Conservation (phyloP, 2,113 vertebrate species). For the Tautogolabrus adspersus region DNA sequence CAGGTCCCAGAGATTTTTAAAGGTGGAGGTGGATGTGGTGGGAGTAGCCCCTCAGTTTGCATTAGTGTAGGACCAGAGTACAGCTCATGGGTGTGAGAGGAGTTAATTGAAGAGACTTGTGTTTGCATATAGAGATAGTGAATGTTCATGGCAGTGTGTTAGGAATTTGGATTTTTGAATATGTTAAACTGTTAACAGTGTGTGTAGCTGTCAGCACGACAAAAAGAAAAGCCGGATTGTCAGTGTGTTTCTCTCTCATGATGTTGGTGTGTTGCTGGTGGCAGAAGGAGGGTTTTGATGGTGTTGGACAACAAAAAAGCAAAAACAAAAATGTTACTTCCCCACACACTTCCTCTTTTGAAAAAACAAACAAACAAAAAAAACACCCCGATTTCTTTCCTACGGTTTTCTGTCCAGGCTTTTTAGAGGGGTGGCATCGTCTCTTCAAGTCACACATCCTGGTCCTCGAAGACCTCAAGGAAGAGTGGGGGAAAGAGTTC, state of each 20-base stretch:
- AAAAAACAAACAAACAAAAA: background rate
- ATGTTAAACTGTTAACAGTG: background rate
- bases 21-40: constrained; percentile 9
- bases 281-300: constrained; percentile 21
- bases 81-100: constrained; percentile 27
- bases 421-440: background rate
- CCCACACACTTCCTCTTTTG: background rate
- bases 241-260: constrained; percentile 38
- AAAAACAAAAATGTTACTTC: constrained; percentile 1
- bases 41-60: constrained; percentile 42
- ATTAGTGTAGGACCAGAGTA: constrained; percentile 30
- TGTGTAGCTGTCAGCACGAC: constrained; percentile 28
- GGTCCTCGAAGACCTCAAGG: constrained; percentile 97
- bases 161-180: constrained; percentile 18
- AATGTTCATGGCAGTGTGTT: constrained; percentile 43
- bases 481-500: constrained; percentile 98
- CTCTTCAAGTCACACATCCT: constrained; percentile 70
- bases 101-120: background rate
- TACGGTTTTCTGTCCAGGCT: background rate
- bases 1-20: constrained; percentile 31
- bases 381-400: background rate
- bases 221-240: constrained; percentile 12
- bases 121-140: constrained; percentile 65
- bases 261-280: constrained; percentile 60
- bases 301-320: constrained; percentile 10